phyloP scores from a whole-genome alignment of 1,140 invertebrate genomes.

The Nasonia giraulti region DNA sequence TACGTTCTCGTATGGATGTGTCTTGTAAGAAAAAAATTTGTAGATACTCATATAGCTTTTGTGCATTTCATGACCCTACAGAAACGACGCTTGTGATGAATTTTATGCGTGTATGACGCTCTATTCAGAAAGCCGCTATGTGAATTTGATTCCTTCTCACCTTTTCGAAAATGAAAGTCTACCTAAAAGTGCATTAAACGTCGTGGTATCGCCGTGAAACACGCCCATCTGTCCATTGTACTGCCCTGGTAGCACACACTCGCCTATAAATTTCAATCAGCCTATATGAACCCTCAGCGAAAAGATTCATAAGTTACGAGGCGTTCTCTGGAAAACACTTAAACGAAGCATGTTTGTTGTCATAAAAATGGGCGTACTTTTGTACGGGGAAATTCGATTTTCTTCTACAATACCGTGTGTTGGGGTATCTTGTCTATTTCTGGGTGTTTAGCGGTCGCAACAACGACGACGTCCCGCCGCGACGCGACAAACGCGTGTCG shows the following conservation, averaged over 20 bases:
- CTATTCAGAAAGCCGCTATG: background rate
- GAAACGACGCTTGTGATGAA: background rate
- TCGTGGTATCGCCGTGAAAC: background rate
- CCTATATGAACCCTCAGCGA: conserved; percentile 2
- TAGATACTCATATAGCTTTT: background rate
- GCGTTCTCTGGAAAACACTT: conserved; percentile 2
- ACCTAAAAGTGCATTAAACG: background rate
- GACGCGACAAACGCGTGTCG: conserved; percentile 29
- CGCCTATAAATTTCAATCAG: conserved; percentile 34
- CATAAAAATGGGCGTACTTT: conserved; percentile 27
- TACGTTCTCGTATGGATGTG: background rate
- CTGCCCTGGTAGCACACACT: background rate
- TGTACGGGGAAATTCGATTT: conserved; percentile 23
- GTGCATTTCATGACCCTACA: background rate
- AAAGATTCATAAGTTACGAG: conserved; percentile 26
- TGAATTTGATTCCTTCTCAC: background rate
- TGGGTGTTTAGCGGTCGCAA: conserved; percentile 19
- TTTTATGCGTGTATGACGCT: background rate
- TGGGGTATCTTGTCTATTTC: background rate
- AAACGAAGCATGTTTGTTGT: conserved; percentile 29
- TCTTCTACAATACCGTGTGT: background rate
- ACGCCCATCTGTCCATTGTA: conserved; percentile 1
- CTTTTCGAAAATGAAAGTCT: background rate
- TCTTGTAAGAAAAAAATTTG: background rate
- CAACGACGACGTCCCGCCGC: conserved; percentile 18